These are phyloP conservation scores for Holothuria leucospilota DNA, from an alignment of 53 echinoderm and acorn worm species.

Conservation along the genomic window DNA sequence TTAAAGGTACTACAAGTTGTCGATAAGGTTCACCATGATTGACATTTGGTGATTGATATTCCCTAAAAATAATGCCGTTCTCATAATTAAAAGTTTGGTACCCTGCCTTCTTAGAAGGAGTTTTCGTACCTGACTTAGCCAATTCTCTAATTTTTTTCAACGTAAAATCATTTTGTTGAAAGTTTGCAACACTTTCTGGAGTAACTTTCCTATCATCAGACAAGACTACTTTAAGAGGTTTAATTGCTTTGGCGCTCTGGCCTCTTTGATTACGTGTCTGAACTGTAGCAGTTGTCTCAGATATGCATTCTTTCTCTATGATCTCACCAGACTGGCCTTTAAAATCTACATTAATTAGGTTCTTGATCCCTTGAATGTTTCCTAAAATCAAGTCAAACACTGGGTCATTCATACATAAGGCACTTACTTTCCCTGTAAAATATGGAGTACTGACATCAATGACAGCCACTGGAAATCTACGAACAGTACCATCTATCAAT, in stretches of 20 bases:
- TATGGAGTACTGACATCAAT: constrained; percentile 41
- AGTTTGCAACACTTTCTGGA: constrained; percentile 6
- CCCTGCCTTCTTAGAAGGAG: constrained; percentile 11
- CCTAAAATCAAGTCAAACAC: constrained; percentile 51
- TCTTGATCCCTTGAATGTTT: constrained; percentile 26
- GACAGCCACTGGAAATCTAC: constrained; percentile 30
- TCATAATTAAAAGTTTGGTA: background rate
- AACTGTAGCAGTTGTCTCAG: constrained; percentile 18
- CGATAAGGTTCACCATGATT: background rate
- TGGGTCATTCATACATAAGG: constrained; percentile 44
- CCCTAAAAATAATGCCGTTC: constrained; percentile 36
- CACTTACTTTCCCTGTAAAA: constrained; percentile 37
- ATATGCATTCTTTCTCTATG: no score
- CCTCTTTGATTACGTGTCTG: constrained; percentile 49
- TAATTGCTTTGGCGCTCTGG: background rate
- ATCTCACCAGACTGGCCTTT: background rate
- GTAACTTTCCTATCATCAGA: constrained; percentile 44
- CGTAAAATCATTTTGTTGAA: constrained; percentile 32
- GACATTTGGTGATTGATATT: constrained; percentile 42
- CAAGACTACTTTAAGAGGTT: background rate
- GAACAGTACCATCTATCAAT: constrained; percentile 45
- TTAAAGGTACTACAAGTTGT: constrained; percentile 44
- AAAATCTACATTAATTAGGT: constrained; percentile 4
- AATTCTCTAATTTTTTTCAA: constrained; percentile 23
- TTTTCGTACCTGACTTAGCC: constrained; percentile 29